Conservation (phyloP, 2,888 invertebrate species). For the Drosophila tanythrix region DNA sequence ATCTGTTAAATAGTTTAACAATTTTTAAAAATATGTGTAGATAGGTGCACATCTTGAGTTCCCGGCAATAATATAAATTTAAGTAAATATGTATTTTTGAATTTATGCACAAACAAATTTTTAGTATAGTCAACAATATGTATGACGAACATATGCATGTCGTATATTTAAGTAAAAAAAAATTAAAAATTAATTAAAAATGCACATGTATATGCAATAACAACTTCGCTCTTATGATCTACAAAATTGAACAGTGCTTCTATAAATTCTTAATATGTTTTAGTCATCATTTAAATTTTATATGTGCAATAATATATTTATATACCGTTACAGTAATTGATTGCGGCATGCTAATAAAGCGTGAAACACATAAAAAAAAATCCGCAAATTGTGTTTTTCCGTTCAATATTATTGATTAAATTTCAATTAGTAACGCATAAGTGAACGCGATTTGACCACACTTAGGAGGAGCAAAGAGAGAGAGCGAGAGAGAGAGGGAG, state of each 20-base stretch:
- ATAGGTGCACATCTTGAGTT: neutral
- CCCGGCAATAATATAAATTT: neutral
- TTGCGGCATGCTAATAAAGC: neutral
- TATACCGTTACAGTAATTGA: neutral
- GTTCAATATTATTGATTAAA: slow-evolving; percentile 72
- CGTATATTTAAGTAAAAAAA: neutral
- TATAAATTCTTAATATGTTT: neutral
- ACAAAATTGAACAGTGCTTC: neutral
- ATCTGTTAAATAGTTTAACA: slow-evolving; percentile 4
- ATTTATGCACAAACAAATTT: slow-evolving; percentile 33
- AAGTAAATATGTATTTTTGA: neutral
- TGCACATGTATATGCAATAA: neutral
- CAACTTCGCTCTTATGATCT: neutral
- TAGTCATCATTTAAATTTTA: neutral
- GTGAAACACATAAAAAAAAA: neutral
- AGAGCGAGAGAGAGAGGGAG: neutral
- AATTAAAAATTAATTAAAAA: neutral
- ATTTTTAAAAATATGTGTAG: neutral
- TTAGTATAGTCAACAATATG: slow-evolving; percentile 34
- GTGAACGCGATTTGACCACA: slow-evolving; percentile 39
- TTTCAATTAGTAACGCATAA: slow-evolving; percentile 72
- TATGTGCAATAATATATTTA: neutral
- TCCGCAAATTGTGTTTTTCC: neutral
- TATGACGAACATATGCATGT: slow-evolving; percentile 8
- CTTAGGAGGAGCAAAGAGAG: slow-evolving; percentile 18